Evolutionary conservation across 2,113 vertebrate species (phyloP).

Genomic region (Phyllostomus hastatus): DNA sequence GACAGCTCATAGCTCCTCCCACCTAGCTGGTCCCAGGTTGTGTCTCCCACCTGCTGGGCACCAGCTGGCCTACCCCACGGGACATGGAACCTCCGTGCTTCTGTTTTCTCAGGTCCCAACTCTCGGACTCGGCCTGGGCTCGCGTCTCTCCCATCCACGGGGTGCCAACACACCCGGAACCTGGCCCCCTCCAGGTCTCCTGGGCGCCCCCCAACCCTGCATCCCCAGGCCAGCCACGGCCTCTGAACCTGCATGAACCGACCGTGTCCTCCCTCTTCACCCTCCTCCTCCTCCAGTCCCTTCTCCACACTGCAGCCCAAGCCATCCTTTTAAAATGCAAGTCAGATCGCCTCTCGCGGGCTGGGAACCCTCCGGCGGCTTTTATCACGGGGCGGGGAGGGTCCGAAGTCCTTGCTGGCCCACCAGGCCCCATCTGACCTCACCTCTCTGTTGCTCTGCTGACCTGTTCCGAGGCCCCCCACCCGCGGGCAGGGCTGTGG

Average conservation of each 20-base stretch:
- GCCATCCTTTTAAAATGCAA: neutral
- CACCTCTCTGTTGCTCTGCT: neutral
- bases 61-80: neutral
- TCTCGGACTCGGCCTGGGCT: neutral
- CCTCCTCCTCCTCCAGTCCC: neutral
- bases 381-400: neutral
- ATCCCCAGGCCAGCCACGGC: accelerated
- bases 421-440: neutral
- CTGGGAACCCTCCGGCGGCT: neutral
- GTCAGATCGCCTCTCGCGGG: neutral
- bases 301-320: neutral
- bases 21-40: accelerated
- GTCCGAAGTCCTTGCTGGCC: accelerated
- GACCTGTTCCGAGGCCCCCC: neutral
- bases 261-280: neutral
- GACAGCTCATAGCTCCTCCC: neutral
- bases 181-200: neutral
- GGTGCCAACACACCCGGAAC: neutral
- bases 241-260: neutral
- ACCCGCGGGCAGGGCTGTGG: neutral
- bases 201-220: neutral
- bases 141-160: neutral
- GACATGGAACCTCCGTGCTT: accelerated
- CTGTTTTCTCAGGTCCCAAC: neutral
- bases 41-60: accelerated